Conservation (phyloP, 2,888 invertebrate genomes). For the Acrobasis repandana region DNA sequence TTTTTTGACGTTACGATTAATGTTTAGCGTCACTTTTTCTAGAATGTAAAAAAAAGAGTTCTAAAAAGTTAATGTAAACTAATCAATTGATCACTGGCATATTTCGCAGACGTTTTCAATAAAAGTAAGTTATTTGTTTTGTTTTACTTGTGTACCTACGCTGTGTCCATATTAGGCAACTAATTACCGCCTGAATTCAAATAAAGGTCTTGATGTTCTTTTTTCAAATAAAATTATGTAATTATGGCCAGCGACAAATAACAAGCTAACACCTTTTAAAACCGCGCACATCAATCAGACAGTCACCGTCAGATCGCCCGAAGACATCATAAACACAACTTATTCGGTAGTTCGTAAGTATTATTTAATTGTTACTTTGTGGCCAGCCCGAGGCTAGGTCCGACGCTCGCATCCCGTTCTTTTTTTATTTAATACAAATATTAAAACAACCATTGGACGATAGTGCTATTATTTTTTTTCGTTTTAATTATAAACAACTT, state of each 20-base stretch:
- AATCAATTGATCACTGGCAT: conserved; percentile 56
- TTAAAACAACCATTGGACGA: background rate
- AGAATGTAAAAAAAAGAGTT: conserved; percentile 55
- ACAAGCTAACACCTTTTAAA: conserved; percentile 53
- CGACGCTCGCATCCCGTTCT: conserved; percentile 48
- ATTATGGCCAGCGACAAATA: conserved; percentile 40
- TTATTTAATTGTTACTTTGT: conserved; percentile 78
- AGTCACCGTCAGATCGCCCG: conserved; percentile 70
- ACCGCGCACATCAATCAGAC: conserved; percentile 63
- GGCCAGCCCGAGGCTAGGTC: conserved; percentile 58
- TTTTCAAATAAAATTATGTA: conserved; percentile 16
- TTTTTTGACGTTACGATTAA: conserved; percentile 67
- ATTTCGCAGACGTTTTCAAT: conserved; percentile 33
- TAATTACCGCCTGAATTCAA: background rate
- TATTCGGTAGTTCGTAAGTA: conserved; percentile 78
- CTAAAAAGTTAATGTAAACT: conserved; percentile 51
- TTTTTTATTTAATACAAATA: conserved; percentile 30
- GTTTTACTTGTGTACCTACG: background rate
- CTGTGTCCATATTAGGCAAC: background rate
- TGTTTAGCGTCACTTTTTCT: conserved; percentile 61
- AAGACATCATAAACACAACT: conserved; percentile 71
- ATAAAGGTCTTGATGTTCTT: conserved; percentile 3
- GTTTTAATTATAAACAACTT: conserved; percentile 39
- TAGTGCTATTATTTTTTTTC: conserved; percentile 36
- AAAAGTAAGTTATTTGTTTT: too few relatives aligned